Evolutionary conservation across 2,888 invertebrate genomes (phyloP).

Genomic region (Cheilosia impressa): DNA sequence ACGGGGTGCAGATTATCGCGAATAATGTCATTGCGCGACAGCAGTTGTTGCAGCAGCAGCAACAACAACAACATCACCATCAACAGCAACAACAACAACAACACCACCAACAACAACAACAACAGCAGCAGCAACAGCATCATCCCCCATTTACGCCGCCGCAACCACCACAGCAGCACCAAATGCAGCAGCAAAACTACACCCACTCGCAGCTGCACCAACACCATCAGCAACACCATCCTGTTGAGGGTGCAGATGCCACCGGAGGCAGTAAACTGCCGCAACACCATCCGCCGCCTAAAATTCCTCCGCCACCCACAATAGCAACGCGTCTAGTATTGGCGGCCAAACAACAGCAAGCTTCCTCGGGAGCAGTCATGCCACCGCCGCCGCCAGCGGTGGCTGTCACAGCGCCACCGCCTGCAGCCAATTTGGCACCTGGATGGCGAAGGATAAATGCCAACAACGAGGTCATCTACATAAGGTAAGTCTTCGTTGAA

Average conservation of each 20-base stretch:
- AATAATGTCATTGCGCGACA: slow-evolving; percentile 76
- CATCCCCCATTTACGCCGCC: slow-evolving; percentile 69
- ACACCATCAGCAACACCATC: slow-evolving; percentile 76
- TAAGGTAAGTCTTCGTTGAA: slow-evolving; percentile 86
- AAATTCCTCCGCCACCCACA: slow-evolving; percentile 76
- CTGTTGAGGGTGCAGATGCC: slow-evolving; percentile 71
- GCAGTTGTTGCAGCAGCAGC: slow-evolving; percentile 70
- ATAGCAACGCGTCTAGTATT: slow-evolving; percentile 77
- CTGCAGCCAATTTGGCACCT: slow-evolving; percentile 86
- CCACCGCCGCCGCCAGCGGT: slow-evolving; percentile 46
- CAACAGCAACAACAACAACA: slow-evolving; percentile 31
- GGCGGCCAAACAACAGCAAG: slow-evolving; percentile 61
- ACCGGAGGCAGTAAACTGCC: slow-evolving; percentile 76
- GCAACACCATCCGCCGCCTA: slow-evolving; percentile 73
- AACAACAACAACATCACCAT: slow-evolving; percentile 53
- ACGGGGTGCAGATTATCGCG: slow-evolving; percentile 77
- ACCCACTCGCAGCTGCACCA: slow-evolving; percentile 71
- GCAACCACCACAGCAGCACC: slow-evolving; percentile 76
- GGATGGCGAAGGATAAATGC: slow-evolving; percentile 91
- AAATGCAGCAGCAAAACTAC: slow-evolving; percentile 71
- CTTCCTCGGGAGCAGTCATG: slow-evolving; percentile 50
- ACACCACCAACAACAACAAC: slow-evolving; percentile 30
- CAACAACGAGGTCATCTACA: slow-evolving; percentile 90
- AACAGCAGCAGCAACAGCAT: slow-evolving; percentile 69
- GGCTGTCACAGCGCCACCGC: slow-evolving; percentile 58